A percentile compares a stretch with the other conserved stretches of the same genome.
phyloP scores from a whole-genome alignment of 2,113 vertebrate genomes.

The Ciconia maguari region DNA sequence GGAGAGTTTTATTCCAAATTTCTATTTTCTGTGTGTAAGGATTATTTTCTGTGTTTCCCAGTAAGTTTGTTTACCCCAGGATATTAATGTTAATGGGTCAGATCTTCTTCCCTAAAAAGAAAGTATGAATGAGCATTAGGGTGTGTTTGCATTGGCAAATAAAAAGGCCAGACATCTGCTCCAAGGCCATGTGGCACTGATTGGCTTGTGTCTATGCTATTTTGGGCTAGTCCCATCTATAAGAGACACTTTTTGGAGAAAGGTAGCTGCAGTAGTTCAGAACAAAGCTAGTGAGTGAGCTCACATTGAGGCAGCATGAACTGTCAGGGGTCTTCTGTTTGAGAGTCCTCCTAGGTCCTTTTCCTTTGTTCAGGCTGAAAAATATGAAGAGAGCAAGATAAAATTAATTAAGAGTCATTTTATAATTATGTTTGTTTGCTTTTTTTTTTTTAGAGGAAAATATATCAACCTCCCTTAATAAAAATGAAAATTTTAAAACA shows the following conservation, averaged over 20 bases:
- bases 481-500: neutral
- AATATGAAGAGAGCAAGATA: neutral
- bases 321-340: neutral
- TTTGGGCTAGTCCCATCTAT: neutral
- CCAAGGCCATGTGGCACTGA: neutral
- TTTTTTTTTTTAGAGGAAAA: neutral
- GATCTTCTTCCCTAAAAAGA: neutral
- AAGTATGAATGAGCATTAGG: neutral
- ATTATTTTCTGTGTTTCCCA: neutral
- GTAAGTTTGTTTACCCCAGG: neutral
- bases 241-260: neutral
- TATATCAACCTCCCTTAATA: neutral
- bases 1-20: neutral
- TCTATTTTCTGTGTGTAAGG: accelerated
- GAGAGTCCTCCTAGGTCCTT: neutral
- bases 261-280: neutral
- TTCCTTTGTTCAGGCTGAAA: neutral
- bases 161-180: neutral
- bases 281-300: neutral
- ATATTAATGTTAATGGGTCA: neutral
- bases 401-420: neutral
- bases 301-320: accelerated
- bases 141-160: neutral
- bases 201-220: neutral
- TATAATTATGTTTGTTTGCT: accelerated